Base-by-base conservation (phyloP, 2,797 vertebrate species). In the Poecilia wingei region DNA sequence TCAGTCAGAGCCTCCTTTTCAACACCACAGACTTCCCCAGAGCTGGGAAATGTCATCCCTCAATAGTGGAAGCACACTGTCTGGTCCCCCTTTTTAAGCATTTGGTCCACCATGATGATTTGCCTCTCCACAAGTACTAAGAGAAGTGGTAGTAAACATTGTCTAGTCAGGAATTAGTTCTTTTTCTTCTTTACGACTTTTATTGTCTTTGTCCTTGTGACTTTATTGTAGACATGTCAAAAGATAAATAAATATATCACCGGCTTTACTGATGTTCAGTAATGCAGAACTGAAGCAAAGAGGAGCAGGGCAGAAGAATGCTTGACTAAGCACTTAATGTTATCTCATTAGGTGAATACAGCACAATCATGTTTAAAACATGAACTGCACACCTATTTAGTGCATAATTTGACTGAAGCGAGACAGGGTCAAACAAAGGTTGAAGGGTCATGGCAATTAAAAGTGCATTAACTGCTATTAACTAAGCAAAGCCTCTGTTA, bases 361-460 rank as follows among this genome's bases (percentile, higher is more conserved):
- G 76, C 72, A 88, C 73, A 83, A 71, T 53, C 20, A 96, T 95
- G 94, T 96, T 94, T 95, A 93, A 95, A 95, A 96, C 94, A 95
- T 95, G 94, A 95, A 93, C 88, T 73, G 81, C 88, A 82, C 86
- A 73, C 83, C 93, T 82, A 85, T 92, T 94, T 93, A 90, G 89
- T 84, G 86, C 18, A 68, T 90, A 86, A 94, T 91, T 87, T 94
- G 90, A 94, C 87, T 82, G 86, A 91, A 90, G 84, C 81, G 78
- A 43, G 86, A 88, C 84, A 84, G 85, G 87, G 89, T 89, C 72
- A 71, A 88, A 87, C 80, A 88, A 86, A 80, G 84, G 87, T 81
- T 74, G 84, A 87, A 68, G 82, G 91, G 90, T 90, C 84, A 36
- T 36, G 66, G 75, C 86, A 85, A 89, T 93, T 91, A 92, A 88